Evolutionary conservation across 92 coral and sea anemone species (phyloP), one percentile per base, ranked within the genome.

Genomic region (Phenganax marumi): DNA sequence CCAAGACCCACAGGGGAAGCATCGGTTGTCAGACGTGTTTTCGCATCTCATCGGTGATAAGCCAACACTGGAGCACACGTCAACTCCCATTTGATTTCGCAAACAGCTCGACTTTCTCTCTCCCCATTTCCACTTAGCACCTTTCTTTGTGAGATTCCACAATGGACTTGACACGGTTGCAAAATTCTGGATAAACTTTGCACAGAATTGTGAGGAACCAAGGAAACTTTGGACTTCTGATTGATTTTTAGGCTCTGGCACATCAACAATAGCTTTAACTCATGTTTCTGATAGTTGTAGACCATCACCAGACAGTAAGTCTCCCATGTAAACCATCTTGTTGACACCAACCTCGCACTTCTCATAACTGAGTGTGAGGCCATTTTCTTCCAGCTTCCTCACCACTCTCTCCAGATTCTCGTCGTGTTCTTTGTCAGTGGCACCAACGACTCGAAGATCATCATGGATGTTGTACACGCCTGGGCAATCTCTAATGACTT

Each of bases 1-100:
- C 93, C 91, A 0, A 88, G 80, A 26, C 91, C 91, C n/a, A 91
- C 88, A 12, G 91, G 89, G 8, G 87, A 88, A n/a, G 92, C 92
- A 78, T 89, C 92, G 52, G 97, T 87, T 52, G 86, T 82, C 65
- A 91, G 23, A 48, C 91, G 70, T 73, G 89, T 89, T 33, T 53
- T 64, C 0, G 92, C 91, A 55, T 70, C 87, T 49, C 86, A 90
- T 13, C 68, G 81, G 80, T 8, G 79, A 80, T 79, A 91, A 19
- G 89, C 92, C 89, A 86, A 86, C 7, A 87, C 89, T 48, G 90
- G 91, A 48, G 88, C 90, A 22, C 56, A 65, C 8, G 88, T 85
- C 16, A 87, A 70, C 58, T 56, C 10, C 33, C 8, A 75, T 73
- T 91, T 89, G 7, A 82, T 72, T 21, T 71, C 8, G 11, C 52